These are phyloP conservation scores for Dione juno DNA, from an alignment of 2,888 invertebrate species.

Conservation along the genomic window DNA sequence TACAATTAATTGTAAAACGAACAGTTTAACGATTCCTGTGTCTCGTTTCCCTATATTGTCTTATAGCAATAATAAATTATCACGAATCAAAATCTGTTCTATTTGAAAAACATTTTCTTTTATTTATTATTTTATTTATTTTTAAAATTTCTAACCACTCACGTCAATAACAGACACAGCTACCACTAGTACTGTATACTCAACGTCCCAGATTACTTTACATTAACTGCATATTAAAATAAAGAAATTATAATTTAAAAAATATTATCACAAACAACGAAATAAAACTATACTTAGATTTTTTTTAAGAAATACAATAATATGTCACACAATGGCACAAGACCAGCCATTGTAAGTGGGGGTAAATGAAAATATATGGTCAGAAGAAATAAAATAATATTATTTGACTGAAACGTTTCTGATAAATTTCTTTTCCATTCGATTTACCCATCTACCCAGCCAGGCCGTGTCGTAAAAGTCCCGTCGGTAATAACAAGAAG, in stretches of 20 bases:
- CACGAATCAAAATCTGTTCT: background rate
- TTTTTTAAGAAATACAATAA: constrained; percentile 1
- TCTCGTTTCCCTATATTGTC: background rate
- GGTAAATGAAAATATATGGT: constrained; percentile 33
- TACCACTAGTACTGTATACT: background rate
- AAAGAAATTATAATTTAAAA: background rate
- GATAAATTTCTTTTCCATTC: constrained; percentile 43
- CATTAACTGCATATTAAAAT: background rate
- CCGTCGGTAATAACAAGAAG: constrained; percentile 64
- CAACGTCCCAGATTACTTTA: background rate
- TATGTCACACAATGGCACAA: background rate
- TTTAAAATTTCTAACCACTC: background rate
- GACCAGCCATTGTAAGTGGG: constrained; percentile 7
- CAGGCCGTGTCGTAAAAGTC: constrained; percentile 52
- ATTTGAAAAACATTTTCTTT: background rate
- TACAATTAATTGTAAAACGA: background rate
- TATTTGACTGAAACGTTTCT: constrained; percentile 38
- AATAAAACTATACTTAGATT: background rate
- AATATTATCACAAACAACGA: too few relatives aligned
- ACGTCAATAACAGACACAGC: background rate
- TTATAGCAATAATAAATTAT: background rate
- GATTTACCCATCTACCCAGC: constrained; percentile 46
- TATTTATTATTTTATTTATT: background rate
- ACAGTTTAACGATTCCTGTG: background rate
- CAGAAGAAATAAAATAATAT: constrained; percentile 35